Conservation (phyloP, 2,888 invertebrate genomes). For the Hipparchia semele region DNA sequence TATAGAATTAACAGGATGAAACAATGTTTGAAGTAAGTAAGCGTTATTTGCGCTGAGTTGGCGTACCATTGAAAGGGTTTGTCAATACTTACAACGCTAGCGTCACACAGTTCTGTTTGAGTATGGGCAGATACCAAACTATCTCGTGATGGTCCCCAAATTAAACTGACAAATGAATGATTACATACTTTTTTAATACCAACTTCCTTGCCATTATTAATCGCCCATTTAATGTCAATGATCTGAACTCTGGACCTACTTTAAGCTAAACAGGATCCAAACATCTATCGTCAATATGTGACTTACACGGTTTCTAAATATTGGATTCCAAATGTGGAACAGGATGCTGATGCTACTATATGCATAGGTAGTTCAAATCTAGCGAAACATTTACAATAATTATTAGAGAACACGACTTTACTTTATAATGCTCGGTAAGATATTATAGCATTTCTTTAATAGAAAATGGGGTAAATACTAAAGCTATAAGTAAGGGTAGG, state of each 20-base stretch:
- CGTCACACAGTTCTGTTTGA: constrained; percentile 67
- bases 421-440: constrained; percentile 59
- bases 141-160: constrained; percentile 65
- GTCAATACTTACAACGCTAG: constrained; percentile 78
- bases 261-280: constrained; percentile 66
- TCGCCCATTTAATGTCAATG: constrained; percentile 57
- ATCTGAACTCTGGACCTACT: constrained; percentile 73
- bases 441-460: constrained; percentile 68
- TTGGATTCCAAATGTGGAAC: constrained; percentile 53
- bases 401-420: constrained; percentile 56
- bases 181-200: constrained; percentile 51
- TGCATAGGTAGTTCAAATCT: constrained; percentile 61
- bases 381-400: constrained; percentile 62
- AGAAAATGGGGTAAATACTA: constrained; percentile 74
- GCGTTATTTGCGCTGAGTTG: constrained; percentile 71
- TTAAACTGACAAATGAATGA: constrained; percentile 71
- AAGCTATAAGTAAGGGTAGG: constrained; percentile 79
- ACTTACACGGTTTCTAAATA: constrained; percentile 50
- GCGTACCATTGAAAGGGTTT: constrained; percentile 70
- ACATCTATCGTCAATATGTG: constrained; percentile 61
- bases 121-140: constrained; percentile 62
- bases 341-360: constrained; percentile 62
- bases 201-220: constrained; percentile 43
- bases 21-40: constrained; percentile 58
- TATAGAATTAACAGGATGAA: constrained; percentile 58